Evolutionary conservation across 1,140 invertebrate genomes (phyloP).

Genomic region (Lordiphosa clarofinis): DNA sequence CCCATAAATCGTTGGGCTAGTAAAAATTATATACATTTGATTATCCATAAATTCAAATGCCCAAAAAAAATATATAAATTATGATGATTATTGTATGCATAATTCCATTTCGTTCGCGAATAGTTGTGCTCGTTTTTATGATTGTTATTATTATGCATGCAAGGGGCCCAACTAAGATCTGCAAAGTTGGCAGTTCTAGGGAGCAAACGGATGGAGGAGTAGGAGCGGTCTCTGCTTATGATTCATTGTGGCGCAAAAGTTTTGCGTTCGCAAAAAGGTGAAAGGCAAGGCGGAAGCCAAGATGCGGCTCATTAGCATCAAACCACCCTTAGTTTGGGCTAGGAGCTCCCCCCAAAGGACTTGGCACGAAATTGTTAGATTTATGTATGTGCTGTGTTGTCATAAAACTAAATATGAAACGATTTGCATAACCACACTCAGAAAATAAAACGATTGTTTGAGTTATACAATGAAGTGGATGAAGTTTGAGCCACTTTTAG

Average conservation of each 20-base stretch:
- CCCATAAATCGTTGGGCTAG: constrained; percentile 38
- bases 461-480: too few species aligned
- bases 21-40: constrained; percentile 53
- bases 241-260: constrained; percentile 25
- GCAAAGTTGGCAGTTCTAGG: constrained; percentile 16
- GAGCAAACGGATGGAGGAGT: too few species aligned
- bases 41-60: constrained; percentile 56
- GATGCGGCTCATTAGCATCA: constrained; percentile 21
- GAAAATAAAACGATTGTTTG: too few species aligned
- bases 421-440: constrained; percentile 11
- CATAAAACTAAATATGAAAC: constrained; percentile 12
- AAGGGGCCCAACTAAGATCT: constrained; percentile 12
- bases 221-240: constrained; percentile 3
- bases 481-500: too few species aligned
- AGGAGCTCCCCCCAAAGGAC: too few species aligned
- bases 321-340: constrained; percentile 13
- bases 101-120: constrained; percentile 5
- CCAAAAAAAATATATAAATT: constrained; percentile 28
- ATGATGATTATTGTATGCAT: constrained; percentile 42
- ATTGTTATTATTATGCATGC: constrained; percentile 20
- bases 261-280: constrained; percentile 11
- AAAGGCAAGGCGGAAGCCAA: neutral
- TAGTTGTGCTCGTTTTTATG: constrained; percentile 5
- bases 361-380: constrained; percentile 26
- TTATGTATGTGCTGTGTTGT: constrained; percentile 36